phyloP scores from a whole-genome alignment of 1,140 invertebrate genomes.

The Anastrepha obliqua region DNA sequence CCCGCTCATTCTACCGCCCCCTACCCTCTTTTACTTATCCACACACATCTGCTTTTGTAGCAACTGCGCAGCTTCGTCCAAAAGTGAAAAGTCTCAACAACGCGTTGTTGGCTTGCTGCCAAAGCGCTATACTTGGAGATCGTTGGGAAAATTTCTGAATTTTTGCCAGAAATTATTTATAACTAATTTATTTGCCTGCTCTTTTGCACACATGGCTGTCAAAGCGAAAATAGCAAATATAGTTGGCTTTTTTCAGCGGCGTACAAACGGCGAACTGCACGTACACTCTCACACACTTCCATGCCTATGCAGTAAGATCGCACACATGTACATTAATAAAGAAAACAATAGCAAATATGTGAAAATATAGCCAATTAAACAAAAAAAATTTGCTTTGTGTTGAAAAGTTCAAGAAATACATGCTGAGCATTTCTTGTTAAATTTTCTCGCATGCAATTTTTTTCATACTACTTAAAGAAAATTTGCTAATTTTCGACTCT shows the following conservation, averaged over 20 bases:
- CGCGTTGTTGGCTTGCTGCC: conserved; percentile 77
- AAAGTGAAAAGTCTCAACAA: conserved; percentile 6
- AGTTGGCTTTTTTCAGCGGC: conserved; percentile 49
- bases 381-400: not conserved
- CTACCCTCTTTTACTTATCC: not conserved
- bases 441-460: not conserved
- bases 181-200: conserved; percentile 65
- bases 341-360: not conserved
- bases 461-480: not conserved
- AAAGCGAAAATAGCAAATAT: conserved; percentile 57
- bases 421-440: not conserved
- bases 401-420: conserved; percentile 16
- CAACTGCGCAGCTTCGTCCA: conserved; percentile 46
- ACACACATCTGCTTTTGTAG: not conserved
- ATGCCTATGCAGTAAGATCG: no score
- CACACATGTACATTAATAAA: not conserved
- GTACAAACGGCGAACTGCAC: not conserved
- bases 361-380: not conserved
- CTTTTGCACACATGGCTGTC: conserved; percentile 58
- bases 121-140: conserved; percentile 85
- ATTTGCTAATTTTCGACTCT: not conserved
- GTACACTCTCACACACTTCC: not conserved
- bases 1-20: not conserved
- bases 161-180: conserved; percentile 75
- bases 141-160: conserved; percentile 75